Conservation (phyloP, 1,140 invertebrate genomes). For the Zaprionus africanus region DNA sequence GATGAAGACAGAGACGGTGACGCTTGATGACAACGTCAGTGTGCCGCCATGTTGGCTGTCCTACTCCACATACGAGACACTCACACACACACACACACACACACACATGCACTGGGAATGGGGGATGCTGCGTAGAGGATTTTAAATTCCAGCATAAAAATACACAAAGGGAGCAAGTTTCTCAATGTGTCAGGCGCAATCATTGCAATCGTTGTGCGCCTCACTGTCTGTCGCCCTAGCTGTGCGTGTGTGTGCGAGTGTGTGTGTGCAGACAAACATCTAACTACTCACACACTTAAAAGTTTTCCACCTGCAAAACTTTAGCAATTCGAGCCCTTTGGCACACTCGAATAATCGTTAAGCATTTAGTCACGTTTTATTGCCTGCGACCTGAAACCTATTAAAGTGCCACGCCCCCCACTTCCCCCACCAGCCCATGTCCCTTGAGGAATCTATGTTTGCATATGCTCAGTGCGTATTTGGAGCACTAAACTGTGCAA, state of each 20-base stretch:
- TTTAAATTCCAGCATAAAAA: slow-evolving; percentile 51
- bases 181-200: slow-evolving; percentile 57
- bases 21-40: slow-evolving; percentile 51
- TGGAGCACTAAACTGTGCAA: slow-evolving; percentile 36
- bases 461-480: slow-evolving; percentile 11
- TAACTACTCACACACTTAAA: slow-evolving; percentile 24
- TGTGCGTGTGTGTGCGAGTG: slow-evolving; percentile 10
- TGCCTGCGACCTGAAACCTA: slow-evolving; percentile 41
- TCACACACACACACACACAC: slow-evolving; percentile 18
- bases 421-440: background rate
- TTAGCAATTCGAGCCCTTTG: slow-evolving; percentile 53
- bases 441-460: slow-evolving; percentile 3
- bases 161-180: slow-evolving; percentile 46
- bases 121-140: slow-evolving; percentile 5
- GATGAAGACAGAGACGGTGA: slow-evolving; percentile 29
- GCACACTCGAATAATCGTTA: slow-evolving; percentile 66
- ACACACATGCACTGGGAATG: background rate
- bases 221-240: background rate
- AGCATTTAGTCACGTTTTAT: slow-evolving; percentile 68
- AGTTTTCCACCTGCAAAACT: slow-evolving; percentile 45
- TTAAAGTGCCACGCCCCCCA: slow-evolving; percentile 20
- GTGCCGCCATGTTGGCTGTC: slow-evolving; percentile 49
- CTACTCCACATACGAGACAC: slow-evolving; percentile 48
- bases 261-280: slow-evolving; percentile 6
- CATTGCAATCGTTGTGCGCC: slow-evolving; percentile 19